phyloP scores from a whole-genome alignment of 2,888 invertebrate genomes.

The Plagodis pulveraria region DNA sequence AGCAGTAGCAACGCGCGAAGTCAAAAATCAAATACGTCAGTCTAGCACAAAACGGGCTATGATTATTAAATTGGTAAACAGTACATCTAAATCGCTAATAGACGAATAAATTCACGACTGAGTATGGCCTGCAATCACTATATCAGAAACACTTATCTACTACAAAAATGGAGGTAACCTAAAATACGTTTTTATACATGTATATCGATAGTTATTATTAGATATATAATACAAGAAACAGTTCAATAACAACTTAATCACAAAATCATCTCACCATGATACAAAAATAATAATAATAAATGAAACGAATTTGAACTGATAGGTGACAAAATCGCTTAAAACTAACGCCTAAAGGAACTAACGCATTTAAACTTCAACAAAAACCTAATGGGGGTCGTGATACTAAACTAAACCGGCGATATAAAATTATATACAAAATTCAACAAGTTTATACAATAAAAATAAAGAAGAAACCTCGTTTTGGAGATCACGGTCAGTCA shows the following conservation, averaged over 20 bases:
- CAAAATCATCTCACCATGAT: slow-evolving; percentile 28
- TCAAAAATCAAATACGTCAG: slow-evolving; percentile 52
- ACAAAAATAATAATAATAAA: slow-evolving; percentile 23
- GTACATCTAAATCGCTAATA: slow-evolving; percentile 61
- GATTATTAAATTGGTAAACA: slow-evolving; percentile 44
- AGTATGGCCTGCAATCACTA: slow-evolving; percentile 77
- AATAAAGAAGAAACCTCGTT: slow-evolving; percentile 45
- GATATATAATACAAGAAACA: slow-evolving; percentile 51
- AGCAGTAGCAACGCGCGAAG: slow-evolving; percentile 42
- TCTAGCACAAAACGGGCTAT: slow-evolving; percentile 66
- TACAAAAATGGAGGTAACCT: slow-evolving; percentile 57
- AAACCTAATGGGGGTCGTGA: slow-evolving; percentile 44
- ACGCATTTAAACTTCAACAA: slow-evolving; percentile 57
- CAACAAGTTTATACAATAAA: slow-evolving; percentile 60
- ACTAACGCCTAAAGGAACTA: slow-evolving; percentile 63
- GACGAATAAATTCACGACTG: slow-evolving; percentile 75
- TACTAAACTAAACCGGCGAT: slow-evolving; percentile 49
- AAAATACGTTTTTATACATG: slow-evolving; percentile 56
- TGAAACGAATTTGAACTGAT: slow-evolving; percentile 64
- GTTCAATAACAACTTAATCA: slow-evolving; percentile 27
- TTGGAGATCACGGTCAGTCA: slow-evolving; percentile 69
- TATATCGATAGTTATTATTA: slow-evolving; percentile 16
- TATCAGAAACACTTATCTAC: slow-evolving; percentile 71
- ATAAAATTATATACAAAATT: slow-evolving; percentile 77
- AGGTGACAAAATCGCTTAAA: slow-evolving; percentile 57